phyloP scores from a whole-genome alignment of 2,797 vertebrate species.

The Adrianichthys oophorus region DNA sequence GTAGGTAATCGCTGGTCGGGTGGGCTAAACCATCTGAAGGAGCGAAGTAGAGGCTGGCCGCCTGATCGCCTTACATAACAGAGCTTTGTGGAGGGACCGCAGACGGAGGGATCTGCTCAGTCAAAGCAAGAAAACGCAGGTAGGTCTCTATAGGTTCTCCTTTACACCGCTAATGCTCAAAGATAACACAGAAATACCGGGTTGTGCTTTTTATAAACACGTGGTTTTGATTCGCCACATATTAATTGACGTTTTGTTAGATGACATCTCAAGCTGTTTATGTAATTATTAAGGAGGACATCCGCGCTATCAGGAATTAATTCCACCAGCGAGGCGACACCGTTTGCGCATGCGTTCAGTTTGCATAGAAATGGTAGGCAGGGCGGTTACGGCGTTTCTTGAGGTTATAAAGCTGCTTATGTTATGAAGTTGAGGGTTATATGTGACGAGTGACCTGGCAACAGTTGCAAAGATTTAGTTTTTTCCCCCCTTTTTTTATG shows the following conservation, averaged over 20 bases:
- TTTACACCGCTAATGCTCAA: no score
- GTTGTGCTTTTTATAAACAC: not conserved
- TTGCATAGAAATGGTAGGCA: conserved; percentile 33
- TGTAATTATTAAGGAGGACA: conserved; percentile 3
- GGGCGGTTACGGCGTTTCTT: conserved; percentile 25
- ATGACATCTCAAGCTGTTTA: not conserved
- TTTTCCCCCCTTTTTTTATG: no score
- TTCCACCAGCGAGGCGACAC: conserved; percentile 27
- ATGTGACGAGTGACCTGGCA: no score
- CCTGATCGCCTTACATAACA: conserved; percentile 67
- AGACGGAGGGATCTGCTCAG: conserved; percentile 28
- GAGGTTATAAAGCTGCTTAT: conserved; percentile 9
- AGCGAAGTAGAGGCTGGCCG: conserved; percentile 17
- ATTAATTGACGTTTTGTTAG: rapidly evolving
- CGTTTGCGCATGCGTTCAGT: conserved; percentile 67
- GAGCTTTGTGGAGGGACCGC: conserved; percentile 45
- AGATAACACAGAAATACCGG: no score
- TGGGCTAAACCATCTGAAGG: conserved; percentile 7
- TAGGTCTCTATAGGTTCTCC: conserved; percentile 39
- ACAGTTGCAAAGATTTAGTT: conserved; percentile 2
- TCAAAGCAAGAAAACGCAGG: conserved; percentile 47
- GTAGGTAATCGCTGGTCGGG: conserved; percentile 5
- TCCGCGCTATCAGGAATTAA: conserved; percentile 44
- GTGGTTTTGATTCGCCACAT: not conserved
- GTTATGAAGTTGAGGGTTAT: not conserved